Evolutionary conservation across 2,113 vertebrate genomes (phyloP), one percentile per base, ranked within the genome.

Genomic region (Sialia sialis): DNA sequence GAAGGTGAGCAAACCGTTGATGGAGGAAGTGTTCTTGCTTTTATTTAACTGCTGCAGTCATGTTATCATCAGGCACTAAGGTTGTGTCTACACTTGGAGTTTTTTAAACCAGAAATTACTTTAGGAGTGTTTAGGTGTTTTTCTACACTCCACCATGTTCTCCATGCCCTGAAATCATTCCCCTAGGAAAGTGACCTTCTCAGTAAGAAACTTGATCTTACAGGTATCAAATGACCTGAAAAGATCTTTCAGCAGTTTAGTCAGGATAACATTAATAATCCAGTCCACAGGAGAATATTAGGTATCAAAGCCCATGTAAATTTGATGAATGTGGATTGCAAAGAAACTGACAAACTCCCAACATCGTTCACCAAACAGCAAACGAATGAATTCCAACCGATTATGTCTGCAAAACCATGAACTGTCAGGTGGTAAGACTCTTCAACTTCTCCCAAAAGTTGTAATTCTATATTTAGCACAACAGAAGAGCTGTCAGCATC

Each of bases 161-260:
- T 54, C 69, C 62, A 56, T 1, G 4, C 52, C 68, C 22, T 49
- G 43, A 84, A 94, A 87, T 81, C 22, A 55, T 88, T 84, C 73
- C 70, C 46, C 22, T 54, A 78, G 76, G 64, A 93, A 93, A 96
- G 22, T 41, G 73, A 94, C 89, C 73, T 84, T 72, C 86, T 48
- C 29, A 1, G 39, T 68, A 60, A 60, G 94, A 89, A 94, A 95
- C 10, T 7, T 82, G 86, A 97, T 75, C 86, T 84, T 72, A 44
- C 20, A 75, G 76, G 25, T 84, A 92, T 94, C 56, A 63, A 84
- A 63, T 86, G 34, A 84, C 80, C 58, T 22, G 38, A 78, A 91
- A 84, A 91, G 66, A 75, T 94, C 91, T 94, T 94, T 92, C 80
- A 89, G 76, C 81, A 72, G 56, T 72, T 84, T 87, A 56, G 27